phyloP scores from a whole-genome alignment of 2,797 vertebrate genomes.

The Naso thynnoides region DNA sequence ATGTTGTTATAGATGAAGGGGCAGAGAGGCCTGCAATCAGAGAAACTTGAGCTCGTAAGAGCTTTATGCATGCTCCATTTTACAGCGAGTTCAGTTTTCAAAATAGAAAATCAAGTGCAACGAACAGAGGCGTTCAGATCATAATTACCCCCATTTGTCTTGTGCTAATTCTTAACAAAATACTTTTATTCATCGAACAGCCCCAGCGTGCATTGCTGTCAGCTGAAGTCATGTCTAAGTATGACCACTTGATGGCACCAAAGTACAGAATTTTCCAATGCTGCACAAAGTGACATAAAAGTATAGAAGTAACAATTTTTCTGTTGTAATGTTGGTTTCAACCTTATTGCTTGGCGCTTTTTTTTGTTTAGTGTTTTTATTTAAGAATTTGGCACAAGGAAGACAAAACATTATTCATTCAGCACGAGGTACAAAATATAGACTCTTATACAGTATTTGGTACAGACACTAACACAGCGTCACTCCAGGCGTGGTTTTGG shows the following conservation, averaged over 20 bases:
- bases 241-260: constrained; percentile 54
- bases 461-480: too few relatives aligned
- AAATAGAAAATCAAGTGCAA: not conserved
- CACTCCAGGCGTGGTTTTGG: too few relatives aligned
- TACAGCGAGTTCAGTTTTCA: not conserved
- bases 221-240: not conserved
- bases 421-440: too few relatives aligned
- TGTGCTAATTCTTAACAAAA: not conserved
- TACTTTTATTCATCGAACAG: too few relatives aligned
- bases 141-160: not conserved
- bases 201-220: not conserved
- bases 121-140: not conserved
- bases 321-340: not conserved
- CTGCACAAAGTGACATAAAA: not conserved
- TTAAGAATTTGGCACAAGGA: too few relatives aligned
- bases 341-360: not conserved
- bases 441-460: too few relatives aligned
- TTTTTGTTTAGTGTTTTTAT: too few relatives aligned
- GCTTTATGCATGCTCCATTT: not conserved
- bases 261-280: not conserved
- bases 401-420: too few relatives aligned
- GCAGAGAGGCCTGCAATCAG: not conserved
- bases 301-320: not conserved
- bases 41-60: not conserved
- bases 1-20: fast-evolving